Evolutionary conservation across 2,113 vertebrate species (phyloP).

Genomic region (Bos indicus): DNA sequence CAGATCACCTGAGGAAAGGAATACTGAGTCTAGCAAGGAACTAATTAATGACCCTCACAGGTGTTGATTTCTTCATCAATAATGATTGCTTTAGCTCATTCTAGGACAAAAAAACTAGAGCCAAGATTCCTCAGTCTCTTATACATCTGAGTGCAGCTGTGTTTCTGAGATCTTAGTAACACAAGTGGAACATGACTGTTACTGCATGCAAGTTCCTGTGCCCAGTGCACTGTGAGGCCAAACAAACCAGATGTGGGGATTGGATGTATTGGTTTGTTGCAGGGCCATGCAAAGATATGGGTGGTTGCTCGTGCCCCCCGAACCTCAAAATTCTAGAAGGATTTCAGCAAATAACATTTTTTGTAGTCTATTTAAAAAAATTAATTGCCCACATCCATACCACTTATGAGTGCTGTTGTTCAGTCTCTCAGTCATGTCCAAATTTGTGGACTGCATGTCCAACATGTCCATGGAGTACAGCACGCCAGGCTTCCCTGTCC

Average conservation of each 20-base stretch:
- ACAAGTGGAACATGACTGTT: not conserved
- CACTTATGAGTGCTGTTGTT: not conserved
- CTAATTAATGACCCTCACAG: not conserved
- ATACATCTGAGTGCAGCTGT: not conserved
- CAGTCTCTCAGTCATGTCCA: rapidly evolving
- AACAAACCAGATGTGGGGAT: not conserved
- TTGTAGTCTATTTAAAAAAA: not conserved
- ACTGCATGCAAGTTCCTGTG: not conserved
- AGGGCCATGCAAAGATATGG: not conserved
- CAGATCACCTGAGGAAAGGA: not conserved
- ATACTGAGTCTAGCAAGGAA: not conserved
- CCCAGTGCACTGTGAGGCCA: not conserved
- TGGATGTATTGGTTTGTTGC: not conserved
- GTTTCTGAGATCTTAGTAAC: not conserved
- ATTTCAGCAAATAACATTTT: not conserved
- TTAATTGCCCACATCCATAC: not conserved
- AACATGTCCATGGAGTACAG: not conserved
- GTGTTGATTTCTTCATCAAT: not conserved
- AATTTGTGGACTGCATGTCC: not conserved
- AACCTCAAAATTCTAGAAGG: not conserved
- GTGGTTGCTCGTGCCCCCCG: rapidly evolving
- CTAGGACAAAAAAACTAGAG: not conserved
- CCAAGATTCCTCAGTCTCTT: not conserved
- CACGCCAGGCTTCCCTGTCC: not conserved
- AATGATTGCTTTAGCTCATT: not conserved